A percentile compares a stretch with the other conserved stretches of the same genome.
Evolutionary conservation across 92 coral and sea anemone species (phyloP).

Genomic region (Parazoanthus atlanticus): DNA sequence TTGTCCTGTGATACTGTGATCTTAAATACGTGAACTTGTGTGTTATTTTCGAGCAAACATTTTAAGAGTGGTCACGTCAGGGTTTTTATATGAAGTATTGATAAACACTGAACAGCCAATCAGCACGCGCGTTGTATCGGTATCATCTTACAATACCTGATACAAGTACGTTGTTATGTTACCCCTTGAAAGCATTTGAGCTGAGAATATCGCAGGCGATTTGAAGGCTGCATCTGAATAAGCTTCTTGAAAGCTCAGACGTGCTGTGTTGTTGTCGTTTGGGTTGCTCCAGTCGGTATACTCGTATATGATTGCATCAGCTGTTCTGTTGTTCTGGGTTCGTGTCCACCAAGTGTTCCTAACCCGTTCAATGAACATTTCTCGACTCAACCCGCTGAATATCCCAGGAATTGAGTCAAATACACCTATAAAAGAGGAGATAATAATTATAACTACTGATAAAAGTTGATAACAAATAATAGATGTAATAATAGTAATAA

Average conservation of each 20-base stretch:
- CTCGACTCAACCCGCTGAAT: not conserved
- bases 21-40: no score
- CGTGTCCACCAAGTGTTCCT: not conserved
- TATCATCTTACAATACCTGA: not conserved
- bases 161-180: conserved; percentile 2
- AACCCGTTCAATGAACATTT: not conserved
- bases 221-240: conserved; percentile 11
- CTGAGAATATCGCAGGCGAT: not conserved
- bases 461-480: not conserved
- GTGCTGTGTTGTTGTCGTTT: not conserved
- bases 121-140: not conserved
- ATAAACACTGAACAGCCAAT: no score
- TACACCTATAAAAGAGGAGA: conserved; percentile 1
- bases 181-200: not conserved
- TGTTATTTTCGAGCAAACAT: no score
- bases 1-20: no score
- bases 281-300: conserved; percentile 11
- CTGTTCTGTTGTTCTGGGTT: not conserved
- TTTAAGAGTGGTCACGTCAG: no score
- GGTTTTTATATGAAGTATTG: no score
- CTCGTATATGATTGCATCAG: conserved; percentile 5
- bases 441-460: no score
- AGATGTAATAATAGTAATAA: not conserved
- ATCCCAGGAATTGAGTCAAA: conserved; percentile 7
- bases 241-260: not conserved